Base-by-base conservation (phyloP, 2,113 vertebrate genomes). In the Neotoma lepida region DNA sequence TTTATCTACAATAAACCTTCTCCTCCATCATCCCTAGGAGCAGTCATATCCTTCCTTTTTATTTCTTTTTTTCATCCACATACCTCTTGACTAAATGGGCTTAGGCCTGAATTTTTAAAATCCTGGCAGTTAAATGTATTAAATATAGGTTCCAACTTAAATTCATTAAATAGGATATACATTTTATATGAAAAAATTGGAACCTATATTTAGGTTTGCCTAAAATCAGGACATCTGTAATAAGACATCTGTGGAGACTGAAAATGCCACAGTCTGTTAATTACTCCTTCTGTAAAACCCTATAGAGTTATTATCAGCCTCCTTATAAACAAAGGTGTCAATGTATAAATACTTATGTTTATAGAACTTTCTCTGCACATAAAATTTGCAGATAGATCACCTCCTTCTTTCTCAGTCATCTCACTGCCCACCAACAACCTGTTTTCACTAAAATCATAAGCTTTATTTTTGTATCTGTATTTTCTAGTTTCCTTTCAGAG, bases 401-500 rank as follows among this genome's bases (percentile, higher is more conserved):
- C 30, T 77, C 24, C 12, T 77, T 94, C 54, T 49, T 89, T 15
- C 2, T 63, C 74, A 89, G 73, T 77, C 68, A 78, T 64, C 82
- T 86, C 86, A 88, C 70, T 86, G 15, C 93, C 89, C 33, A 56
- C 71, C 58, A 70, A 17, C 85, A 91, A 71, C 20, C 82, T 96
- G 68, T 90, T 20, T 9, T 63, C 74, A 90, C 26, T 94, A 73
- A 91, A 94, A 88, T 86, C 88, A 3, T 49, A 88, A 92, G 89
- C 84, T 94, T 96, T 74, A 94, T 86, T 95, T 92, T 86, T 18
- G 90, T 95, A 30, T 51, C 46, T 86, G 1, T 93, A 80, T 96
- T 98, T 97, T 94, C 93, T 89, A 80, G 89, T 63, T 70, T 96
- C 39, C 41, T 41, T 93, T 63, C 93, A 73, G 49, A 85, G 51